These are phyloP conservation scores for Pseudorasbora parva DNA, from an alignment of 2,113 vertebrate genomes.

Conservation along the genomic window DNA sequence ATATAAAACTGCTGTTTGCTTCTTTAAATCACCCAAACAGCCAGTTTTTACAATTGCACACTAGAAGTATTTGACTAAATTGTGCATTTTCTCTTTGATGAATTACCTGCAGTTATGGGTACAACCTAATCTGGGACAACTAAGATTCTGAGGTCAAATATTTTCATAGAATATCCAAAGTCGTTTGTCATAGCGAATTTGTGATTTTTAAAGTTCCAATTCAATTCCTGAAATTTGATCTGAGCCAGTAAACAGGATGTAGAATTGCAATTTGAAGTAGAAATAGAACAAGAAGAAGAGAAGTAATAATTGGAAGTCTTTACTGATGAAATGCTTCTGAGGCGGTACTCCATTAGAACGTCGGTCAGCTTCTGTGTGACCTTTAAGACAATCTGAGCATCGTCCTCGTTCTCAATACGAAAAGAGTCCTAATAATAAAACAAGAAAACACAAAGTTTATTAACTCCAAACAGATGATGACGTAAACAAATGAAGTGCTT, in stretches of 20 bases:
- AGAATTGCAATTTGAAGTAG: neutral
- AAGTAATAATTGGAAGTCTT: neutral
- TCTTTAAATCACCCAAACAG: neutral
- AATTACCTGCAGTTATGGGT: neutral
- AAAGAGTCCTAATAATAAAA: slow-evolving; percentile 74
- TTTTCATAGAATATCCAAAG: neutral
- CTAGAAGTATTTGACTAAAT: neutral
- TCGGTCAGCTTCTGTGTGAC: slow-evolving; percentile 82
- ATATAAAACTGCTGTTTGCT: neutral
- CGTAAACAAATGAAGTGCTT: neutral
- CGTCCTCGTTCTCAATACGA: slow-evolving; percentile 76
- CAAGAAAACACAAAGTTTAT: neutral
- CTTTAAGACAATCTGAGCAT: slow-evolving; percentile 80
- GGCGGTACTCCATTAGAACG: slow-evolving; percentile 80
- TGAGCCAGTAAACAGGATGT: neutral
- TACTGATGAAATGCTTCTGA: slow-evolving; percentile 74
- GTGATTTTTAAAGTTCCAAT: neutral
- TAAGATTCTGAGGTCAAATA: neutral
- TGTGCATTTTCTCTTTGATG: neutral
- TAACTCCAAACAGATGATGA: neutral
- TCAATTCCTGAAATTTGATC: neutral
- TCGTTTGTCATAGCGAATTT: neutral
- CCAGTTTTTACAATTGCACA: neutral
- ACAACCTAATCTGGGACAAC: neutral
- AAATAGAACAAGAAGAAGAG: neutral